Evolutionary conservation across 2,113 vertebrate species (phyloP).

Genomic region (Barnardius zonarius): DNA sequence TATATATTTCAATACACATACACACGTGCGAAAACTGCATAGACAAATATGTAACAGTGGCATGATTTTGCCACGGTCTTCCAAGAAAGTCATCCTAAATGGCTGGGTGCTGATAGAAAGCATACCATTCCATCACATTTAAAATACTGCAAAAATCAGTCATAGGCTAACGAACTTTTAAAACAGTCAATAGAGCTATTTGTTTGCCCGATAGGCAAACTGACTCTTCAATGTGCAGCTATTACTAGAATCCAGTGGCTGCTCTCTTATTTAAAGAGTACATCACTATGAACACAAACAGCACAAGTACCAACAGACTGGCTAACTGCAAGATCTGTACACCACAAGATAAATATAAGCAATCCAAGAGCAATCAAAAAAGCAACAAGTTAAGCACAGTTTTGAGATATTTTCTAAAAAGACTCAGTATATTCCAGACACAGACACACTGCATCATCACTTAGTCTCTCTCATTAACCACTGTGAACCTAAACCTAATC

Average conservation of each 20-base stretch:
- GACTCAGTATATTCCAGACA: not conserved
- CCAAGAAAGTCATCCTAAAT: not conserved
- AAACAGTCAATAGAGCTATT: not conserved
- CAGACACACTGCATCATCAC: slow-evolving; percentile 22
- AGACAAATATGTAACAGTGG: not conserved
- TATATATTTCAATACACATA: not conserved
- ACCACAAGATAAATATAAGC: not conserved
- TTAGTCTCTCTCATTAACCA: slow-evolving; percentile 58
- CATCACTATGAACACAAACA: not conserved
- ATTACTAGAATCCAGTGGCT: not conserved
- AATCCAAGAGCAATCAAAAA: not conserved
- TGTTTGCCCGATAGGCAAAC: not conserved
- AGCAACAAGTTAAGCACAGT: not conserved
- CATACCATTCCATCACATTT: not conserved
- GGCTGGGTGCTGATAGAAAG: not conserved
- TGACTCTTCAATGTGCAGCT: not conserved
- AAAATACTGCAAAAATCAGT: not conserved
- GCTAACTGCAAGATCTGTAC: not conserved
- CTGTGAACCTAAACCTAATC: slow-evolving; percentile 71
- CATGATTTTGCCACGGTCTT: not conserved
- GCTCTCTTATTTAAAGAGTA: not conserved
- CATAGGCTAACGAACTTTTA: not conserved
- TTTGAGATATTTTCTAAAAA: not conserved
- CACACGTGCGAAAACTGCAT: not conserved
- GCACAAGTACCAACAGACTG: not conserved